Base-by-base conservation (phyloP, 1,140 invertebrate species). In the Diuraphis noxia region DNA sequence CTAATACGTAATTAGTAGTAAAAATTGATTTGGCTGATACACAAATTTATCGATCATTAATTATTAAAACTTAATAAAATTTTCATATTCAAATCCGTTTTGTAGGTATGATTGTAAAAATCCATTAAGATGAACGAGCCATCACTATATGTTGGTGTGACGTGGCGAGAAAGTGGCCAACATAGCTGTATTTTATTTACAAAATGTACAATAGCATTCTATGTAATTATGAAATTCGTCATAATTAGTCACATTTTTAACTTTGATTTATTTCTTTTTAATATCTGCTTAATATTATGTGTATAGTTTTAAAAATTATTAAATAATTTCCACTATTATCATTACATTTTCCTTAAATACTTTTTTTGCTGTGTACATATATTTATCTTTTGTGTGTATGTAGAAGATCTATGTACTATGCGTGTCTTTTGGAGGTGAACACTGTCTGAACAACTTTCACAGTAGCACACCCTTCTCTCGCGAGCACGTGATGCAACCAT, bases 401-500 rank as follows among this genome's bases (percentile, higher is more conserved):
- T 43, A 41, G 41, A 41, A 87, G 19, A 36, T 25, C 49, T 46
- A 36, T 56, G 85, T 86, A 85, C 34, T 86, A 40, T 41, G 25
- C 46, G 89, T 91, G 72, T 91, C 63, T 46, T 91, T 82, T 91
- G 72, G 72, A 91, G 41, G 89, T 91, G 89, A 91, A 81, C 88
- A 91, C 89, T 82, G 89, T 49, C 77, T 79, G 81, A 91, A 91
- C 89, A 91, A 91, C 89, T 91, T 91, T 91, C 89, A 91, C 89
- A 91, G 89, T 91, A 91, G 89, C 89, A 91, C 89, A 91, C 89
- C 89, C 89, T 91, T 91, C 89, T 91, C 89, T 91, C 13, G 89
- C 72, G 43, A 49, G n/a, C 89, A 81, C 89, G 89, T 91, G 89
- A 91, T 91, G 89, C 46, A 91, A 91, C 89, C 40, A 91, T 91